Percentiles rank a stretch among this genome's conserved stretches.
Conservation (phyloP, 2,797 vertebrate genomes). For the Periophthalmus magnuspinnatus region DNA sequence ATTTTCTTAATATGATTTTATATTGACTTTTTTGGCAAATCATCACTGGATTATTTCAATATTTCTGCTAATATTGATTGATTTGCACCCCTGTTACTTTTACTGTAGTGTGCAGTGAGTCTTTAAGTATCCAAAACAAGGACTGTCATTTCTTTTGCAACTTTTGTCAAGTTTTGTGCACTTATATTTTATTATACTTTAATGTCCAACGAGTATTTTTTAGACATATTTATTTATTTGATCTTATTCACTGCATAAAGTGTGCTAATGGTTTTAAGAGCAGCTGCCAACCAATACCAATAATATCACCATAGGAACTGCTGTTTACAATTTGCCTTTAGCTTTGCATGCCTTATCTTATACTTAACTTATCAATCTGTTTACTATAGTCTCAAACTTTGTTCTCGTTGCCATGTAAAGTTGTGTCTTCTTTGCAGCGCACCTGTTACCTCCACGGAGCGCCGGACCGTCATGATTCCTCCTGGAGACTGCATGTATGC, state of each 20-base stretch:
- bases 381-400: not conserved
- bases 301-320: not conserved
- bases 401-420: conserved; percentile 15
- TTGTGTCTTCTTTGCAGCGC: conserved; percentile 63
- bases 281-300: no score
- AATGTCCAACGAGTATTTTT: no score
- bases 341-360: conserved; percentile 1
- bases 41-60: not conserved
- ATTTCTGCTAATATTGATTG: not conserved
- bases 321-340: not conserved
- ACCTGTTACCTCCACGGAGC: conserved; percentile 79
- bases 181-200: no score
- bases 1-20: not conserved
- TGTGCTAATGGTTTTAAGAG: no score
- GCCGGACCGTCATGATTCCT: conserved; percentile 86
- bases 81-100: not conserved
- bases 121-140: not conserved
- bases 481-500: conserved; percentile 95
- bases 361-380: not conserved
- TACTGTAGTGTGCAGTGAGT: not conserved
- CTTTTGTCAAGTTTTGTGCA: not conserved
- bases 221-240: no score
- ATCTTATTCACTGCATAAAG: no score
- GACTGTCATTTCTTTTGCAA: not conserved
- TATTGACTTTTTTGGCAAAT: conserved; percentile 2